A percentile compares a stretch with the other conserved stretches of the same genome.
Evolutionary conservation across 2,888 invertebrate species (phyloP).

Genomic region (Pimpla rufipes): DNA sequence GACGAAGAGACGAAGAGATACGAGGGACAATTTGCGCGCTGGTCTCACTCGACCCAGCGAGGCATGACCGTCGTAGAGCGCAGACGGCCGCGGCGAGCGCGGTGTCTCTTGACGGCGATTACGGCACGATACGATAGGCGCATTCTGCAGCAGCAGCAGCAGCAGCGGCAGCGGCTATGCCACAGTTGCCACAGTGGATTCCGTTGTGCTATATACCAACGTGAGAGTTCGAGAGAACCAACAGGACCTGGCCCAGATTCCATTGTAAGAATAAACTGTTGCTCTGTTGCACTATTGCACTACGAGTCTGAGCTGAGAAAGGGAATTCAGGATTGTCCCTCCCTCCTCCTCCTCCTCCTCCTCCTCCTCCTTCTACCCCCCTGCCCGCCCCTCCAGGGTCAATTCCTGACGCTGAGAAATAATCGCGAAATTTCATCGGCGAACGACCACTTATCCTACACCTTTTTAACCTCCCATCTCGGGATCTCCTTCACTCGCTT

Average conservation of each 20-base stretch:
- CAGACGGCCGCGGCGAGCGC: constrained; percentile 37
- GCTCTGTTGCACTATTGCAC: constrained; percentile 51
- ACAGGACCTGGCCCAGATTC: constrained; percentile 78
- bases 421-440: constrained; percentile 78
- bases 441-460: constrained; percentile 49
- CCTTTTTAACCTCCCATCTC: constrained; percentile 14
- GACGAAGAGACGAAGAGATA: constrained; percentile 28
- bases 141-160: constrained; percentile 42
- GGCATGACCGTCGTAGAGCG: constrained; percentile 55
- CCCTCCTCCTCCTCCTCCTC: background rate
- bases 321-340: constrained; percentile 63
- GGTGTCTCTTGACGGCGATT: constrained; percentile 68
- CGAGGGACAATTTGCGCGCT: constrained; percentile 31
- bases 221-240: constrained; percentile 60
- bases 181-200: constrained; percentile 37
- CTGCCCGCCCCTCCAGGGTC: constrained; percentile 8
- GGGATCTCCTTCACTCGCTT: constrained; percentile 12
- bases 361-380: background rate
- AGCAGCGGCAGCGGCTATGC: constrained; percentile 21
- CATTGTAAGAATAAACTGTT: constrained; percentile 63
- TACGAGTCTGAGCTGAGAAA: constrained; percentile 52
- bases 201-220: constrained; percentile 58
- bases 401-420: constrained; percentile 50
- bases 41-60: constrained; percentile 59
- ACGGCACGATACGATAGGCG: constrained; percentile 61